Evolutionary conservation across 2,797 vertebrate genomes (phyloP), one percentile per base, ranked within the genome.

Genomic region (Chelon labrosus): DNA sequence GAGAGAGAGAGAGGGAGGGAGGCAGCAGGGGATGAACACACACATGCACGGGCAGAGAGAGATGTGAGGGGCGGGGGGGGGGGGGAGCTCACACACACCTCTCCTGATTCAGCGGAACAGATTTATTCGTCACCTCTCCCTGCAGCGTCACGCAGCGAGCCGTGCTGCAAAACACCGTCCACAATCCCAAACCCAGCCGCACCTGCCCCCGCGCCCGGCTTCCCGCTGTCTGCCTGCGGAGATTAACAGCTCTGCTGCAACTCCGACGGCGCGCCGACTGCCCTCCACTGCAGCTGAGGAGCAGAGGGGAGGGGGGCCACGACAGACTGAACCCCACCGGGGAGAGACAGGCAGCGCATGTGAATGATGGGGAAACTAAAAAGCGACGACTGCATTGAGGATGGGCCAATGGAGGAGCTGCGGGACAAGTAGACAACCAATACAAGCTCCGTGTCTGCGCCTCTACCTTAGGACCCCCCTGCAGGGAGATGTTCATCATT

Each of bases 21-120:
- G 60, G 59, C 42, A 77, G 59, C 53, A 76, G 80, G 64, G 84
- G 80, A 83, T 89, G 63, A 85, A 69, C 71, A 65, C 65, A 63
- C 70, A 83, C 81, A 83, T 54, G 69, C 75, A 60, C 78, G 38
- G 19, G 51, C 60, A 55, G 77, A 61, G 70, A 55, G 77, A 61
- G 70, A 77, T 60, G 76, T 75, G 78, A 66, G 70, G 77, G 25
- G 25, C 1, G 25, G 63, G 83, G 35, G 60, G 25, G 25, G 25
- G 25, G 63, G 83, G 35, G 60, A 67, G 75, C 85, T 71, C 82
- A 70, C 83, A 73, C 88, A 80, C 84, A 71, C 81, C 65, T 60
- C 79, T 83, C 81, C 87, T 88, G 88, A 93, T 86, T 89, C 89
- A 91, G 89, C 89, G 37, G 77, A 89, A 85, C 86, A 77, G 84